A percentile compares a stretch with the other conserved stretches of the same genome.
Evolutionary conservation across 2,888 invertebrate species (phyloP).

Genomic region (Coremacera marginata): DNA sequence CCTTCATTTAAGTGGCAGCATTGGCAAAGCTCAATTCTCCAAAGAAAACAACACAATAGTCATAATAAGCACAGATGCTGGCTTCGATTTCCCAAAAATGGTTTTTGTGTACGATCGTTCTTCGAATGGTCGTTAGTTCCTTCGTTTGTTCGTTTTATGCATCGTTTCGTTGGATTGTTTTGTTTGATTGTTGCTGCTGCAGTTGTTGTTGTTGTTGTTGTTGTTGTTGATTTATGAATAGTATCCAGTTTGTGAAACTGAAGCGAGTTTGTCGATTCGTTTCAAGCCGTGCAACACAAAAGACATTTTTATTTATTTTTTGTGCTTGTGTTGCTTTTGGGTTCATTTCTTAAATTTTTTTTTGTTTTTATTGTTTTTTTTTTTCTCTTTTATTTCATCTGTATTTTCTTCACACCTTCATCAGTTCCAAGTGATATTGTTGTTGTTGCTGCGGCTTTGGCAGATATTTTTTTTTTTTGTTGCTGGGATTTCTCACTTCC

Average conservation of each 20-base stretch:
- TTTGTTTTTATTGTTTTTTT: not conserved
- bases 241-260: constrained; percentile 30
- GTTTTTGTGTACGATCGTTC: constrained; percentile 6
- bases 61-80: constrained; percentile 31
- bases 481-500: constrained; percentile 38
- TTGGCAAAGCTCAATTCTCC: not conserved
- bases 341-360: not conserved
- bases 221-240: constrained; percentile 29
- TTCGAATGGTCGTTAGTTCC: not conserved
- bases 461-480: not conserved
- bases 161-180: not conserved
- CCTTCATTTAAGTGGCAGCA: not conserved
- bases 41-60: not conserved
- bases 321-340: constrained; percentile 4
- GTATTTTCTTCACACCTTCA: constrained; percentile 47
- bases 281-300: constrained; percentile 12
- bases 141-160: not conserved
- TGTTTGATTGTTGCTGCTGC: constrained; percentile 7
- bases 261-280: constrained; percentile 31
- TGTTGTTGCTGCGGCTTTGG: not conserved
- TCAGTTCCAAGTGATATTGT: constrained; percentile 25
- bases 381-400: constrained; percentile 19
- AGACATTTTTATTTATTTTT: constrained; percentile 17
- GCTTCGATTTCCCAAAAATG: constrained; percentile 28
- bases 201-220: not conserved